Percentiles rank a stretch among this genome's conserved stretches.
These are phyloP conservation scores for Rhinolophus sinicus DNA, from an alignment of 2,113 vertebrate species.

Conservation along the genomic window DNA sequence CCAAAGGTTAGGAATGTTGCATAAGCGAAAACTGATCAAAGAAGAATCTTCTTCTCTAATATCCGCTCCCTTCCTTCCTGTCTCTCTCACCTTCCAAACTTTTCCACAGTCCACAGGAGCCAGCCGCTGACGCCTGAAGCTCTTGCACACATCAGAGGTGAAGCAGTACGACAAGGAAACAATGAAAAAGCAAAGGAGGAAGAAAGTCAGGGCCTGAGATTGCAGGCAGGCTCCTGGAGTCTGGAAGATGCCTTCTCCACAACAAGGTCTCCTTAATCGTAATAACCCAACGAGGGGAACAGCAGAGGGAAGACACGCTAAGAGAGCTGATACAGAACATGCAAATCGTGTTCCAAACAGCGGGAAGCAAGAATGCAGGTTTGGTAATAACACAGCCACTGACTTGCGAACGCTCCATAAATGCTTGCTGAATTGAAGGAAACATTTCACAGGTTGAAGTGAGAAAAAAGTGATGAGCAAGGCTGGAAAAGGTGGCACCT, in stretches of 20 bases:
- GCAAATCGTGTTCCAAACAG: background rate
- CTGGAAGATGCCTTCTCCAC: background rate
- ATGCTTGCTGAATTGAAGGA: background rate
- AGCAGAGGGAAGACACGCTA: background rate
- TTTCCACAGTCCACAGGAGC: background rate
- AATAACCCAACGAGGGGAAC: background rate
- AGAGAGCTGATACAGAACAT: background rate
- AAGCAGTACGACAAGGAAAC: background rate
- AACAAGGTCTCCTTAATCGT: background rate
- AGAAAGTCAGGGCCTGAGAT: background rate
- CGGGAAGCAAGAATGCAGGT: background rate
- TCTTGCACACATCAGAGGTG: background rate
- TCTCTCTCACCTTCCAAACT: background rate
- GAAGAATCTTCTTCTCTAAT: background rate
- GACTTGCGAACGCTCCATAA: background rate
- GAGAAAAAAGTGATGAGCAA: background rate
- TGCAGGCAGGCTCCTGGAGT: background rate
- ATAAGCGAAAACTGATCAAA: background rate
- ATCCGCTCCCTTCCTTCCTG: background rate
- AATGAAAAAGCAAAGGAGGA: background rate
- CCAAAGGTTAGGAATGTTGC: background rate
- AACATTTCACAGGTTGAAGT: slow-evolving; percentile 13
- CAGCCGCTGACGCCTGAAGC: background rate
- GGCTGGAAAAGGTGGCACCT: background rate
- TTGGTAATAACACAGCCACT: background rate